phyloP scores from a whole-genome alignment of 1,140 invertebrate species.

The Pseudomyrmex pallidus region DNA sequence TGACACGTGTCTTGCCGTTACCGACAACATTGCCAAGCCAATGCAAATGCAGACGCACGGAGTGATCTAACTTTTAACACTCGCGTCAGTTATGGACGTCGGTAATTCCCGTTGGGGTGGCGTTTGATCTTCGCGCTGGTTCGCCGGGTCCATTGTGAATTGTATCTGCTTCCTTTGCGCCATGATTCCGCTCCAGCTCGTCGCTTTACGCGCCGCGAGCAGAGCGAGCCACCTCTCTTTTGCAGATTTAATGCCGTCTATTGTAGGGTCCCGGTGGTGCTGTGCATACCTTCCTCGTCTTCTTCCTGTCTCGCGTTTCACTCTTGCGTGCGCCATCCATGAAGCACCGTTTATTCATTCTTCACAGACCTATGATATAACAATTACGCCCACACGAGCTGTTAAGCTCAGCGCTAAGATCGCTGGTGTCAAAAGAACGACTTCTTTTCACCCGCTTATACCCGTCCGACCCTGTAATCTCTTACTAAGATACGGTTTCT shows the following conservation, averaged over 20 bases:
- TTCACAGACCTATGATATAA: slow-evolving; percentile 77
- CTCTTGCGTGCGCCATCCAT: slow-evolving; percentile 17
- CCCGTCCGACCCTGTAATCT: not conserved
- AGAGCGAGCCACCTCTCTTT: slow-evolving; percentile 71
- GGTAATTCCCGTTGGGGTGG: slow-evolving; percentile 76
- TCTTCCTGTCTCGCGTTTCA: slow-evolving; percentile 64
- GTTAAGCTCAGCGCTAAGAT: slow-evolving; percentile 64
- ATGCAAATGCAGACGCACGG: slow-evolving; percentile 29
- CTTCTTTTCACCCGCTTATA: slow-evolving; percentile 36
- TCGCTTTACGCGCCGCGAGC: slow-evolving; percentile 62
- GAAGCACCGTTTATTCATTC: slow-evolving; percentile 58
- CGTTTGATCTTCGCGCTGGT: slow-evolving; percentile 85
- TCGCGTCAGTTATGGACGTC: slow-evolving; percentile 80
- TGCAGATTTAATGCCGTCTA: slow-evolving; percentile 83
- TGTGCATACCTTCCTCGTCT: slow-evolving; percentile 79
- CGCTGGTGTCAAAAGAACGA: slow-evolving; percentile 62
- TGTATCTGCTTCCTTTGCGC: slow-evolving; percentile 83
- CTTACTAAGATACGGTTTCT: not conserved
- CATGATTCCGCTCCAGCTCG: slow-evolving; percentile 76
- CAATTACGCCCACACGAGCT: slow-evolving; percentile 79
- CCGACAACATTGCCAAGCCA: slow-evolving; percentile 16
- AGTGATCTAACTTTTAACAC: slow-evolving; percentile 78
- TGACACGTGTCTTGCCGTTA: slow-evolving; percentile 1
- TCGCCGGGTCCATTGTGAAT: slow-evolving; percentile 84
- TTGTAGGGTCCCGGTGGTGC: slow-evolving; percentile 75